These are phyloP conservation scores for Osmerus eperlanus DNA, from an alignment of 2,113 vertebrate species.

Conservation along the genomic window DNA sequence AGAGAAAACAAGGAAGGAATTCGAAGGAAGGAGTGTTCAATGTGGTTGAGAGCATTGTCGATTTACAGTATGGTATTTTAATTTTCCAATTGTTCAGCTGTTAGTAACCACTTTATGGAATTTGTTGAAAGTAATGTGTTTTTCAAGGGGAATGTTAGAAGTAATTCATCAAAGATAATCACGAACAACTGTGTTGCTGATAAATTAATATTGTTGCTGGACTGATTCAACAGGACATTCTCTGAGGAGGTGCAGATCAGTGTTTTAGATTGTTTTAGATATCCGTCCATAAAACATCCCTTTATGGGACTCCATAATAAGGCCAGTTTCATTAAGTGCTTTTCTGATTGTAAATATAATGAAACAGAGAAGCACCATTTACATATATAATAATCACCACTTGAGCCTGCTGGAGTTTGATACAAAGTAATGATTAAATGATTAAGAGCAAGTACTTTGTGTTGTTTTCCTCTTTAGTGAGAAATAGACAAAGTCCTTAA, in stretches of 20 bases:
- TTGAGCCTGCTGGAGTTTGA: no score
- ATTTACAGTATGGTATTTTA: conserved; percentile 39
- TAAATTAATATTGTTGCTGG: not conserved
- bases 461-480: conserved; percentile 31
- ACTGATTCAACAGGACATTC: not conserved
- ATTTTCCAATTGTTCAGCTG: conserved; percentile 35
- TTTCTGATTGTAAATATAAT: no score
- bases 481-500: conserved; percentile 38
- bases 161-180: conserved; percentile 24
- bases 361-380: no score
- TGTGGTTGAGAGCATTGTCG: conserved; percentile 40
- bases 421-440: no score
- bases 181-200: conserved; percentile 8
- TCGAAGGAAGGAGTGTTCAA: conserved; percentile 46
- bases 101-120: conserved; percentile 22
- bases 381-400: no score
- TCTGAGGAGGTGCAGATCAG: not conserved
- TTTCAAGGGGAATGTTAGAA: conserved; percentile 19
- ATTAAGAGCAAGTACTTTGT: no score
- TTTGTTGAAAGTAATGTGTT: conserved; percentile 28
- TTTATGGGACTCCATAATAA: not conserved
- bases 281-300: not conserved
- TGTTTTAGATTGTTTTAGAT: not conserved
- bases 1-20: conserved; percentile 30
- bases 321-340: no score